phyloP scores from a whole-genome alignment of 1,140 invertebrate genomes.

The Penaeus japonicus region DNA sequence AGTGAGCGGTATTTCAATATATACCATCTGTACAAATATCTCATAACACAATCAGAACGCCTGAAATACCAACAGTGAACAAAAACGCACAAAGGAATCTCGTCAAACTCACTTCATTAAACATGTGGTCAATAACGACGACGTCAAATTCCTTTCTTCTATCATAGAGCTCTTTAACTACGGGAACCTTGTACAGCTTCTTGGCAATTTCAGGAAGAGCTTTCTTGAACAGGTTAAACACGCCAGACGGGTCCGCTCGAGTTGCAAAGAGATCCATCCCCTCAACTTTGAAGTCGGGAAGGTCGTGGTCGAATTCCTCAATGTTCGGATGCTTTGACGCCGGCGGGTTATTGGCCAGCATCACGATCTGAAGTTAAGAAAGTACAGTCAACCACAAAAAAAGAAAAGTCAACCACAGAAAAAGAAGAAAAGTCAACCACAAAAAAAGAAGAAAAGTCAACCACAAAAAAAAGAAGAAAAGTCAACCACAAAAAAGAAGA shows the following conservation, averaged over 20 bases:
- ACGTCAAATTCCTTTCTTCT: constrained; percentile 51
- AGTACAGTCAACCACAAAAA: too few species aligned
- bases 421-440: not conserved
- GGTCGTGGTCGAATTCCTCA: constrained; percentile 16
- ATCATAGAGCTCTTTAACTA: constrained; percentile 32
- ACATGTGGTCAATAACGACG: constrained; percentile 16
- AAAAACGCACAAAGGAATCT: too few species aligned
- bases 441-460: too few species aligned
- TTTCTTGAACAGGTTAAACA: not conserved
- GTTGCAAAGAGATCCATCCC: constrained; percentile 16
- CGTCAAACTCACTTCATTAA: constrained; percentile 33
- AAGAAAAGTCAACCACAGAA: not conserved
- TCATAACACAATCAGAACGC: too few species aligned
- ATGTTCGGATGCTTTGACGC: constrained; percentile 25
- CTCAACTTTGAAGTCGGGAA: constrained; percentile 3
- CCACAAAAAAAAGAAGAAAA: too few species aligned
- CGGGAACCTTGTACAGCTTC: constrained; percentile 32
- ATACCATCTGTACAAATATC: too few species aligned
- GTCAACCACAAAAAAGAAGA: too few species aligned
- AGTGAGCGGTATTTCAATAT: too few species aligned
- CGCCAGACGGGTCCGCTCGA: not conserved
- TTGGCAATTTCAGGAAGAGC: constrained; percentile 29
- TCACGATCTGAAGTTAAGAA: constrained; percentile 37
- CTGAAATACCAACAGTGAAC: too few species aligned
- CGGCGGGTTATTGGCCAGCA: constrained; percentile 24